Conservation (phyloP, 2,797 vertebrate species). For the Chelon labrosus region DNA sequence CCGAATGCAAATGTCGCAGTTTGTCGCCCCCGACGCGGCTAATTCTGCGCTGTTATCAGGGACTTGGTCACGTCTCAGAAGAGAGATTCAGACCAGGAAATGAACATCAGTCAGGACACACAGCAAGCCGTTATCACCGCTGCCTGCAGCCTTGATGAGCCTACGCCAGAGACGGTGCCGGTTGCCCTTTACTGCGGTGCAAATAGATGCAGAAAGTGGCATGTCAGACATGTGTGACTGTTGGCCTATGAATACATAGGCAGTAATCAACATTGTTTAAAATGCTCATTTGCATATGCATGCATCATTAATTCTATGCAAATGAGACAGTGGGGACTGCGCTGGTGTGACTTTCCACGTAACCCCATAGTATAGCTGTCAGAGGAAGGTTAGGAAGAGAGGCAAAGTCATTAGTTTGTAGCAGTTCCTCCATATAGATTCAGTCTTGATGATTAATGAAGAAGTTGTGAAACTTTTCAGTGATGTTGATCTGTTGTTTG, state of each 20-base stretch:
- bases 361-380: conserved; percentile 82
- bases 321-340: conserved; percentile 76
- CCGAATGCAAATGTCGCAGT: conserved; percentile 16
- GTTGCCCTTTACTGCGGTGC: conserved; percentile 81
- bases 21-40: neutral
- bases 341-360: conserved; percentile 79
- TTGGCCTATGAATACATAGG: conserved; percentile 87
- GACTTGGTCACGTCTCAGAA: conserved; percentile 24
- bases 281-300: conserved; percentile 87
- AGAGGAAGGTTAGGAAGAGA: conserved; percentile 80
- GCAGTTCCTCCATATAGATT: conserved; percentile 62
- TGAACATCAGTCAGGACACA: conserved; percentile 55
- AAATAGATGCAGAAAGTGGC: conserved; percentile 82
- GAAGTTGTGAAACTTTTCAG: conserved; percentile 53
- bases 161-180: conserved; percentile 60
- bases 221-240: conserved; percentile 86
- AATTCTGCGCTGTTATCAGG: conserved; percentile 19
- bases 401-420: conserved; percentile 77
- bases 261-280: conserved; percentile 87
- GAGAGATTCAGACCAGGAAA: conserved; percentile 58
- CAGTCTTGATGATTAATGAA: conserved; percentile 70
- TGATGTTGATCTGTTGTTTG: conserved; percentile 39
- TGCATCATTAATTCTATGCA: conserved; percentile 87
- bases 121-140: conserved; percentile 59
- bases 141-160: conserved; percentile 73